Percentiles rank a stretch among this genome's conserved stretches.
These are phyloP conservation scores for Thamnaconus septentrionalis DNA, from an alignment of 2,113 vertebrate species.

Conservation along the genomic window DNA sequence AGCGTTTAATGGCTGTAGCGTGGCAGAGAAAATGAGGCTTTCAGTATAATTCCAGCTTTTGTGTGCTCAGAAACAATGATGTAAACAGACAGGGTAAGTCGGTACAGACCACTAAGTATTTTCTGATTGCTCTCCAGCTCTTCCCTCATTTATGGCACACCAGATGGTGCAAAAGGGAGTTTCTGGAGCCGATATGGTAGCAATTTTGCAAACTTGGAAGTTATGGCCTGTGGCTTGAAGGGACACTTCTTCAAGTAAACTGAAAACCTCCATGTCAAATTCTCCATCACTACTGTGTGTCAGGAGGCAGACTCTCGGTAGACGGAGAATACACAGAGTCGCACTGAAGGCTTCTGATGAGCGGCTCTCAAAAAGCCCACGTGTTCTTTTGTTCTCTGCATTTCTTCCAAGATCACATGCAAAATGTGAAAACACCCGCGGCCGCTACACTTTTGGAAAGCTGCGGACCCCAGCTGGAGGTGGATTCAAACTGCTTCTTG, in stretches of 20 bases:
- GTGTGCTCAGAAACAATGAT: conserved; percentile 16
- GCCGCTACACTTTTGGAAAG: too few species aligned
- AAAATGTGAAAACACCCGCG: too few species aligned
- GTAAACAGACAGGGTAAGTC: conserved; percentile 22
- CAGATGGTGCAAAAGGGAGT: conserved; percentile 34
- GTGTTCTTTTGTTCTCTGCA: too few species aligned
- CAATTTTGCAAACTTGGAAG: conserved; percentile 22
- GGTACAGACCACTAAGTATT: conserved; percentile 25
- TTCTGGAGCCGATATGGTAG: conserved; percentile 16
- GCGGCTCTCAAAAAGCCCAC: too few species aligned
- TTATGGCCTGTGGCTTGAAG: conserved; percentile 20
- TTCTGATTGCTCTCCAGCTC: background rate
- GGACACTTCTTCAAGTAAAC: conserved; percentile 8
- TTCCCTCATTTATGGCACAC: conserved; percentile 27
- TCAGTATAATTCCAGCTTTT: conserved; percentile 23
- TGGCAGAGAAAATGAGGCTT: conserved; percentile 30
- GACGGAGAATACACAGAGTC: too few species aligned
- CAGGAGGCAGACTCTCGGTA: too few species aligned
- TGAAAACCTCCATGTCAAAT: too few species aligned
- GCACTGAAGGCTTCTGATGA: too few species aligned
- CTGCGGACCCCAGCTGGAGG: too few species aligned
- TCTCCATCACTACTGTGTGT: too few species aligned
- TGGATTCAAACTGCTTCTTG: too few species aligned
- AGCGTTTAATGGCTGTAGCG: conserved; percentile 39
- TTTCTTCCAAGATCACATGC: too few species aligned